phyloP scores from a whole-genome alignment of 2,113 vertebrate species.

The Cyprinodon brontotheroides region DNA sequence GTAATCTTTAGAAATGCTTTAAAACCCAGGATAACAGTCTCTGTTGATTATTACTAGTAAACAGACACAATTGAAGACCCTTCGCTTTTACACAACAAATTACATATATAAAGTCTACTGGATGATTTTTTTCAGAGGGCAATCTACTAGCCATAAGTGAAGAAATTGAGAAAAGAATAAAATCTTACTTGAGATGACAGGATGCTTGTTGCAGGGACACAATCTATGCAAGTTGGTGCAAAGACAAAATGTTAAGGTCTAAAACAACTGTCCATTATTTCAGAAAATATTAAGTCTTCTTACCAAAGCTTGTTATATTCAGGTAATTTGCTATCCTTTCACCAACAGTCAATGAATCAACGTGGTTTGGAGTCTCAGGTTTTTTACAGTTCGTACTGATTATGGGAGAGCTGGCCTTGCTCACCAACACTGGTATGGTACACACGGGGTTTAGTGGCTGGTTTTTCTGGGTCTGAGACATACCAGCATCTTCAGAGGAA shows the following conservation, averaged over 20 bases:
- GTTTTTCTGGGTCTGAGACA: not conserved
- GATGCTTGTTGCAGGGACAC: not conserved
- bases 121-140: too few species aligned
- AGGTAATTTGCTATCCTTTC: not conserved
- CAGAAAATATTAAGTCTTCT: not conserved
- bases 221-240: slow-evolving; percentile 6
- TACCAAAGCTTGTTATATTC: rapidly evolving
- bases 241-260: not conserved
- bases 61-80: too few species aligned
- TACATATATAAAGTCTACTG: too few species aligned
- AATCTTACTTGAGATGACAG: not conserved
- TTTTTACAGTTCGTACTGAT: not conserved
- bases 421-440: too few species aligned
- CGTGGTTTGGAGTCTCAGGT: not conserved
- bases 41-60: too few species aligned
- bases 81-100: too few species aligned
- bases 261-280: not conserved
- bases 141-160: not conserved
- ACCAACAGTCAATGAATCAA: not conserved
- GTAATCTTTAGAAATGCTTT: too few species aligned
- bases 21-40: too few species aligned
- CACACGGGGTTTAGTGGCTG: not conserved
- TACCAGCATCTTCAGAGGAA: not conserved
- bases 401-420: too few species aligned
- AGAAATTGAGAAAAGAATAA: not conserved